Base-by-base conservation (phyloP, 2,797 vertebrate genomes). In the Pogoniulus pusillus region DNA sequence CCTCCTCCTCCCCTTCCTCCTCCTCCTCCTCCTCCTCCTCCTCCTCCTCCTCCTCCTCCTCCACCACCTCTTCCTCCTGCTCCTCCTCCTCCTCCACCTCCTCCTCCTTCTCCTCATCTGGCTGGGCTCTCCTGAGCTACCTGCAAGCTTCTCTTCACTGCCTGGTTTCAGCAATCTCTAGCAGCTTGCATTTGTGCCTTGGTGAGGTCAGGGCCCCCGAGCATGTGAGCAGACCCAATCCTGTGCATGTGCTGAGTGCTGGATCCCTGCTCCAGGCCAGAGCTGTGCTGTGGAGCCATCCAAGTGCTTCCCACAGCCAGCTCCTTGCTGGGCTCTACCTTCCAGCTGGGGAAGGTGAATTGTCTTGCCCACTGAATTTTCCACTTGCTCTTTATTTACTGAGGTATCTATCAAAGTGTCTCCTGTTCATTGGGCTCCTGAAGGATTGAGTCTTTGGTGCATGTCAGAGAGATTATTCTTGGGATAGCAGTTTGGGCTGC, bases 211-310 rank as follows among this genome's bases (percentile, higher is more conserved):
- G 55, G 58, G 30, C 71, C 9, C n/a, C 24, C 3, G 2, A 16
- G 7, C 2, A 13, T 1, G 16, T 7, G 35, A 72, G 60, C 51
- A 47, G 70, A 2, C 5, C 0, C 0, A 1, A 12, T 24, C 18
- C 64, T 23, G 22, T 49, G 47, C 47, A 49, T 13, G 12, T 2
- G 29, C 45, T 5, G 19, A 19, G 51, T 4, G 4, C 32, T 55
- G 59, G 1, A 20, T 15, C 30, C 62, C 82, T 24, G 30, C 47
- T n/a, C 2, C 4, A 2, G 11, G 6, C 3, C 34, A 27, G 54
- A 49, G 30, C 63, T 15, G 4, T 35, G 19, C 30, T 27, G 54
- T 58, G 39, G 32, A 63, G 16, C 41, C 1, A 5, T 5, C 43
- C 3, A 5, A 2, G 75, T 47, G 30, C 69, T 86, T 30, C 70